Conservation (phyloP, 2,888 invertebrate genomes). For the Geotrupes spiniger region DNA sequence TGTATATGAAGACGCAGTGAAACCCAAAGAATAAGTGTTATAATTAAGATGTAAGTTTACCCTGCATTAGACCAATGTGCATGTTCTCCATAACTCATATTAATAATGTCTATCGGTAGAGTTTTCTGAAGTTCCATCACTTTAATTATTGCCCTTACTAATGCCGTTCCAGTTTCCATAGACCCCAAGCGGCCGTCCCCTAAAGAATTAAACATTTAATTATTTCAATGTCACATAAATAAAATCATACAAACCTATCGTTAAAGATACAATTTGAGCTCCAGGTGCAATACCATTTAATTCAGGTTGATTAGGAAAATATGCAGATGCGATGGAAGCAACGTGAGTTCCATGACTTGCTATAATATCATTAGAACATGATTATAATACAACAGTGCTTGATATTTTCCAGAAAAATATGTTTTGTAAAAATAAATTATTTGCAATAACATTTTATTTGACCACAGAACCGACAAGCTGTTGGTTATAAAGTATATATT, state of each 20-base stretch:
- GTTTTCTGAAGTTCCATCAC: conserved; percentile 69
- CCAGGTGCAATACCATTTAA: conserved; percentile 95
- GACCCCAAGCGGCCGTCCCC: conserved; percentile 87
- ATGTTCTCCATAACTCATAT: conserved; percentile 98
- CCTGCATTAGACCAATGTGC: conserved; percentile 89
- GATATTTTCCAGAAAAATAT: no score
- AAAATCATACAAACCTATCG: conserved; percentile 59
- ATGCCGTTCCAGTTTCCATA: conserved; percentile 95
- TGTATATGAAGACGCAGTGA: no score
- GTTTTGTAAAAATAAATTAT: no score
- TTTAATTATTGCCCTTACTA: conserved; percentile 88
- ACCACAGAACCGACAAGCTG: no score
- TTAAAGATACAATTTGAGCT: conserved; percentile 88
- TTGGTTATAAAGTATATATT: no score
- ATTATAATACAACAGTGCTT: no score
- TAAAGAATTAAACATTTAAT: no score
- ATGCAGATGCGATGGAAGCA: conserved; percentile 90
- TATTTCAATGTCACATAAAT: conserved; percentile 19
- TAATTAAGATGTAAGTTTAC: conserved; percentile 54
- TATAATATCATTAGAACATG: no score
- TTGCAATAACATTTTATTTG: no score
- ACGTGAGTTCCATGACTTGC: conserved; percentile 98
- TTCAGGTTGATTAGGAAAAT: conserved; percentile 82
- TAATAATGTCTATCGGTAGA: conserved; percentile 80
- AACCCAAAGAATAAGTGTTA: no score